Evolutionary conservation across 2,888 invertebrate genomes (phyloP).

Genomic region (Oxytorus armatus): DNA sequence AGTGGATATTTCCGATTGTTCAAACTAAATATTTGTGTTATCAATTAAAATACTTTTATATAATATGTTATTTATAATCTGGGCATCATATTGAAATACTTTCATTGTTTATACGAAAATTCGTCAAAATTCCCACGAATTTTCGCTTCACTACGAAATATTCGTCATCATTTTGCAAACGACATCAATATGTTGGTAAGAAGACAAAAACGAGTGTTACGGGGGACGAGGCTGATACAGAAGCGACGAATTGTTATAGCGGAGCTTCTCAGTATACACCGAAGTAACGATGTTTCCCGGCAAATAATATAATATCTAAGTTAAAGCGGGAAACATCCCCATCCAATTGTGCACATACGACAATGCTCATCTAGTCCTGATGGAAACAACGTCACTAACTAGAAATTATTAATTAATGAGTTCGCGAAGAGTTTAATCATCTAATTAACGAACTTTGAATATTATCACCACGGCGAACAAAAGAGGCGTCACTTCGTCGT

Average conservation of each 20-base stretch:
- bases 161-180: neutral
- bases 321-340: constrained; percentile 64
- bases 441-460: constrained; percentile 74
- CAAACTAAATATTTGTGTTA: no score
- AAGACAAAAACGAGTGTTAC: constrained; percentile 8
- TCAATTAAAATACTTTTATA: no score
- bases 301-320: constrained; percentile 29
- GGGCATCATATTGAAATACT: no score
- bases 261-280: constrained; percentile 21
- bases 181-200: neutral
- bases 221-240: neutral
- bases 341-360: constrained; percentile 75
- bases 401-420: constrained; percentile 80
- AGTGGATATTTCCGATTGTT: no score
- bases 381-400: constrained; percentile 73
- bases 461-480: constrained; percentile 56
- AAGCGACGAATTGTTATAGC: constrained; percentile 9
- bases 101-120: no score
- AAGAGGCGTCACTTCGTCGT: neutral
- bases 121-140: no score
- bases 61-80: no score
- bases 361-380: constrained; percentile 65
- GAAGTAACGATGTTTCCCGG: constrained; percentile 35
- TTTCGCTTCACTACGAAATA: no score
- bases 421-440: constrained; percentile 75